Evolutionary conservation across 64 coral and sea anemone species (phyloP).

Genomic region (Dendrophyllia cribrosa): DNA sequence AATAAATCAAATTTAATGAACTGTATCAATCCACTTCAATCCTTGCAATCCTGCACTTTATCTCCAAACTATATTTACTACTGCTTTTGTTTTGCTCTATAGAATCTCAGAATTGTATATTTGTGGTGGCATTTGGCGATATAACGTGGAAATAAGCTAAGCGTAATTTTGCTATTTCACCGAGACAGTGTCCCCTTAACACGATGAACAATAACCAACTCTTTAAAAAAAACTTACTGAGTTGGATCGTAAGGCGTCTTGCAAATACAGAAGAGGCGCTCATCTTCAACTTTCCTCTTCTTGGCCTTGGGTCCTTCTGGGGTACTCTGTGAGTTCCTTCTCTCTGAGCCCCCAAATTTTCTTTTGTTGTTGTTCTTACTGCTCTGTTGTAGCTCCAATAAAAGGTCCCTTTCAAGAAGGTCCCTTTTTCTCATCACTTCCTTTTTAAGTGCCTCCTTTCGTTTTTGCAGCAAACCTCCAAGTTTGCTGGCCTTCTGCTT

Average conservation of each 20-base stretch:
- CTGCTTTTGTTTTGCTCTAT: no score
- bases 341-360: background rate
- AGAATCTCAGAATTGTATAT: no score
- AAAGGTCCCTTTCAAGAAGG: conserved; percentile 90
- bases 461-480: conserved; percentile 84
- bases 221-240: conserved; percentile 50
- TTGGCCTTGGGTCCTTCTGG: conserved; percentile 51
- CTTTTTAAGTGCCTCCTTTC: conserved; percentile 90
- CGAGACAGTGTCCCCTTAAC: no score
- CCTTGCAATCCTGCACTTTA: no score
- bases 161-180: no score
- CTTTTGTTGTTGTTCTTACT: background rate
- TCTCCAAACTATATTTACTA: no score
- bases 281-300: conserved; percentile 77
- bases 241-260: conserved; percentile 91
- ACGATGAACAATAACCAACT: no score
- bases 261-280: conserved; percentile 88
- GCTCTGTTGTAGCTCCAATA: conserved; percentile 63
- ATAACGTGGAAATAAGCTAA: no score
- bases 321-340: conserved; percentile 10
- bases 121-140: no score
- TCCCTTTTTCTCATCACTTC: conserved; percentile 88
- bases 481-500: conserved; percentile 79
- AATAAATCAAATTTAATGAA: no score
- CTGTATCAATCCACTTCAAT: no score